Evolutionary conservation across 2,888 invertebrate species (phyloP).

Genomic region (Pristionchus fissidentatus): DNA sequence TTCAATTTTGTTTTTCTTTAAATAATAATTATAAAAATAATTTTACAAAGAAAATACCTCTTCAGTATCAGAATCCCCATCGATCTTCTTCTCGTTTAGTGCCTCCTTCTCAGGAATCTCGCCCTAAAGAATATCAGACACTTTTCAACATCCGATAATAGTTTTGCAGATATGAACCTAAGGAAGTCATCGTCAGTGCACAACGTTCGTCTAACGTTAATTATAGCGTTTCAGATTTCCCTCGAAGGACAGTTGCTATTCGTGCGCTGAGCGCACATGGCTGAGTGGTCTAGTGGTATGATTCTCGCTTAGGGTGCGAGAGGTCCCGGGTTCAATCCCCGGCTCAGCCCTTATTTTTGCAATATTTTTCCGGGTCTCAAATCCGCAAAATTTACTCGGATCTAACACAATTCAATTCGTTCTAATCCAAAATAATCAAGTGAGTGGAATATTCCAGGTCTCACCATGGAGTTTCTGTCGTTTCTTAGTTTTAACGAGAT

Average conservation of each 20-base stretch:
- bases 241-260: not conserved
- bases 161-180: too few relatives aligned
- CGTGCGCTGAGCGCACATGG: constrained; percentile 45
- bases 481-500: not conserved
- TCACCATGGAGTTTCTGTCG: not conserved
- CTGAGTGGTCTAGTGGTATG: constrained; percentile 76
- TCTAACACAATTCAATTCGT: not conserved
- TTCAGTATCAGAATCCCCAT: constrained; percentile 14
- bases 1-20: not conserved
- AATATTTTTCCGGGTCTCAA: not conserved
- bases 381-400: not conserved
- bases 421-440: not conserved
- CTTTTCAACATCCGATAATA: too few relatives aligned
- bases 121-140: not conserved
- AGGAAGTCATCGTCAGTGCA: not conserved
- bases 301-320: constrained; percentile 77
- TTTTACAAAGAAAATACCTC: not conserved
- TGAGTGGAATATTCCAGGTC: not conserved
- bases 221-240: not conserved
- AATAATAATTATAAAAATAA: not conserved
- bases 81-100: constrained; percentile 8
- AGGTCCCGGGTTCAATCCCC: constrained; percentile 76
- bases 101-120: constrained; percentile 46
- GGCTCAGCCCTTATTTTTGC: constrained; percentile 60
- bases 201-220: not conserved